Conservation (phyloP, 1,140 invertebrate species). For the Nebria ingens region DNA sequence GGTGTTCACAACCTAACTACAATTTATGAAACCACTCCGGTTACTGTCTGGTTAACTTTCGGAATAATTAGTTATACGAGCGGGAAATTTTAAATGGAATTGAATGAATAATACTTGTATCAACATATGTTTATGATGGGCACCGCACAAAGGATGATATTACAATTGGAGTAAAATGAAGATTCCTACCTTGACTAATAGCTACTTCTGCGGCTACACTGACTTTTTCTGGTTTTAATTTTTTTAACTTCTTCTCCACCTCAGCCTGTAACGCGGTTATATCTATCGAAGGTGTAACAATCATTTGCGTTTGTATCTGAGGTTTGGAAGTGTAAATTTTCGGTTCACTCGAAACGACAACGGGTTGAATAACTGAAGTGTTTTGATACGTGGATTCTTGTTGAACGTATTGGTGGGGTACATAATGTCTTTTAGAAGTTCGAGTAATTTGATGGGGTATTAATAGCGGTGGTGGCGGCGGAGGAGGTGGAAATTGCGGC, state of each 20-base stretch:
- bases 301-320: constrained; percentile 33
- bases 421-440: constrained; percentile 8
- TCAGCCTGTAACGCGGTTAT: constrained; percentile 50
- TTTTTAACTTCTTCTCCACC: constrained; percentile 52
- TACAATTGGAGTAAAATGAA: constrained; percentile 29
- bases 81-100: background rate
- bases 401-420: background rate
- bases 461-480: constrained; percentile 43
- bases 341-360: constrained; percentile 49
- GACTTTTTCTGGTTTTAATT: constrained; percentile 53
- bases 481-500: constrained; percentile 34
- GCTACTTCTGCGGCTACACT: constrained; percentile 37
- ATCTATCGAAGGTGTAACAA: constrained; percentile 40
- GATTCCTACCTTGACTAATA: constrained; percentile 38
- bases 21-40: too few relatives aligned
- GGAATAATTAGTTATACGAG: too few relatives aligned
- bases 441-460: constrained; percentile 49
- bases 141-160: background rate
- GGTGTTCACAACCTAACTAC: too few relatives aligned
- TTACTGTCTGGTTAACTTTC: too few relatives aligned
- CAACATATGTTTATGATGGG: background rate
- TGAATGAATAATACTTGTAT: background rate
- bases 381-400: constrained; percentile 21
- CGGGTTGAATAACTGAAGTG: constrained; percentile 41
- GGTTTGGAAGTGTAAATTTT: constrained; percentile 44